Base-by-base conservation (phyloP, 2,888 invertebrate species). In the Campoplex nolae region DNA sequence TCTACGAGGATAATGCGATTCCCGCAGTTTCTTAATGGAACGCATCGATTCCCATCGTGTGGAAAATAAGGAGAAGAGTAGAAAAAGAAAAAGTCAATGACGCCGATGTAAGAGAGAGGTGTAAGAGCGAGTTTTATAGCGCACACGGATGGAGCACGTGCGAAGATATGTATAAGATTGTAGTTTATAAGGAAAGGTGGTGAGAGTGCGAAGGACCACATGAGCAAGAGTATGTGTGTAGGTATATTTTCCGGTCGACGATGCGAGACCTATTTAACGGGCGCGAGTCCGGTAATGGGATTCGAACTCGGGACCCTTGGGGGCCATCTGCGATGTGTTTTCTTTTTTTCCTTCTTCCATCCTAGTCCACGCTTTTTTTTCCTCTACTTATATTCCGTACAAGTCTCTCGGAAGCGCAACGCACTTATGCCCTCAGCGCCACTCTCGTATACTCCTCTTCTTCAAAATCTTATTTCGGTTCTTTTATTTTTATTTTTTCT, bases 231-330 rank as follows among this genome's bases (percentile, higher is more conserved):
- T 87, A 83, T 87, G 88, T 87, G 87, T 87, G 85, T 89, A 86
- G 85, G 92, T 93, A 93, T 93, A 94, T 94, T 94, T 94, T 94
- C 94, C 93, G 94, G 94, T 94, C 93, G 94, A 93, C 94, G 94
- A 94, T 94, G 94, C 94, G 94, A 93, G 92, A 94, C 94, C 94
- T 94, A 94, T 94, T 94, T 94, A 94, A 94, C 94, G 94, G 94
- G 93, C 93, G 93, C 94, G 94, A 94, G 94, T 94, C 93, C 94
- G 94, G 94, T 94, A 94, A 94, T 94, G 94, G 94, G 94, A 94
- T 94, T 94, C 94, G 94, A 94, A 94, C 93, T 93, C 89, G 88
- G 88, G 90, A 90, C 94, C 93, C 94, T 85, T 87, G 93, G 93
- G 94, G 93, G 93, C 93, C 93, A 93, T 94, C 93, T 88, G 91